Conservation (phyloP, 2,888 invertebrate genomes). For the Eupithecia vulgata region DNA sequence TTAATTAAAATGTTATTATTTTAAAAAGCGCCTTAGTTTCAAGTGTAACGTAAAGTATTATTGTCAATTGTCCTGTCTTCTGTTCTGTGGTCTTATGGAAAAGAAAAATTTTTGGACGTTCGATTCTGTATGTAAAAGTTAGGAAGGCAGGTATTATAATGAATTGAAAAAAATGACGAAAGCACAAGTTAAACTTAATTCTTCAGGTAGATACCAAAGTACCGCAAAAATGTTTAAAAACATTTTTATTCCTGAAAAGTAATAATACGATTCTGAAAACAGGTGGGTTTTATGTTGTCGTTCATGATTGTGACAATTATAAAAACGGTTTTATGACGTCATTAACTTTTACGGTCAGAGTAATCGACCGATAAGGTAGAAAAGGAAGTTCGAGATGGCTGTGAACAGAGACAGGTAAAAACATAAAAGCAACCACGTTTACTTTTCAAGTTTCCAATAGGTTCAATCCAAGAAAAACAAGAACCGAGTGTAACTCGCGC, state of each 20-base stretch:
- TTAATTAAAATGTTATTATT: too few relatives aligned
- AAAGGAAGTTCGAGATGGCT: constrained; percentile 33
- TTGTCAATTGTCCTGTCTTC: neutral
- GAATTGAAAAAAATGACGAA: neutral
- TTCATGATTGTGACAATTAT: constrained; percentile 49
- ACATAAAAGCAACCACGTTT: constrained; percentile 25
- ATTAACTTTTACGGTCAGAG: constrained; percentile 53
- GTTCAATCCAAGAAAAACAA: neutral
- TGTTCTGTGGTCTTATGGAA: neutral
- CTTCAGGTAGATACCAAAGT: neutral
- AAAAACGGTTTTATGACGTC: constrained; percentile 53
- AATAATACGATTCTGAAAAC: constrained; percentile 39
- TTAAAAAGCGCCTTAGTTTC: too few relatives aligned
- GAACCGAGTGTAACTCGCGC: too few relatives aligned
- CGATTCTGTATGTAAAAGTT: neutral
- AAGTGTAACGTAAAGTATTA: neutral
- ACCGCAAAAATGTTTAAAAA: neutral
- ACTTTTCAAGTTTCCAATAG: neutral
- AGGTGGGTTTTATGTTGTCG: constrained; percentile 40
- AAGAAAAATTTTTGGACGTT: neutral
- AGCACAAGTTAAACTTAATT: neutral
- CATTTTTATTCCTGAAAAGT: constrained; percentile 14
- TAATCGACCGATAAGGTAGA: constrained; percentile 47
- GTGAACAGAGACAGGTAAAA: constrained; percentile 27
- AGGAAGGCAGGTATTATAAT: neutral